Base-by-base conservation (phyloP, 2,113 vertebrate genomes). In the Xiphophorus maculatus region DNA sequence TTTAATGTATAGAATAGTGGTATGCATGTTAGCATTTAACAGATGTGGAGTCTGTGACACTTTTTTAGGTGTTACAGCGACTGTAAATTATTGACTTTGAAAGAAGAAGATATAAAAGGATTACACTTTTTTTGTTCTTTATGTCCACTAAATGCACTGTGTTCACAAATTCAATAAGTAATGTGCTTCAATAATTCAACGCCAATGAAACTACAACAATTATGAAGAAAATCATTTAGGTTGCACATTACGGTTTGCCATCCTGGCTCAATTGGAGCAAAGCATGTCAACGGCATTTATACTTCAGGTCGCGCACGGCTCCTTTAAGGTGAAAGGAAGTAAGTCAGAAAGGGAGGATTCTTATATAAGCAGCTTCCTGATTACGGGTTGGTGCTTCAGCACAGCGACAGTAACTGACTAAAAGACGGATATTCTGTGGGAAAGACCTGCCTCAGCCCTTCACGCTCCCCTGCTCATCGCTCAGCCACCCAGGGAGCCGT, bases 401-500 rank as follows among this genome's bases (percentile, higher is more conserved):
- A 66, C 51, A 84, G 87, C 73, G 77, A 63, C 83, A 73, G 79
- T 80, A 35, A 35, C 79, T 84, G 67, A 76, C 28, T 80, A 72
- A 86, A 79, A 72, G 80, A 77, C 69, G 68, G 82, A 80, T 81
- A 84, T 83, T 92, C 83, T 83, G 84, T 86, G 92, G 90, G 88
- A 91, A 88, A 90, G 88, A 85, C 89, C 89, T 83, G 87, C 79
- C 81, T 79, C 66, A 92, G 91, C 86, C 91, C 91, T 93, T 93
- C 91, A 93, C 89, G 91, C 89, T 91, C 89, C 81, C 75, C 3
- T 89, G 90, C 89, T 87, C 90, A 92, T 90, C 81, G 82, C 86
- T 87, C 76, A 90, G 90, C 91, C 89, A 93, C 91, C 93, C 91
- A 87, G 88, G 91, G 91, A 91, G 89, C 73, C n/a, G 78, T 90